These are phyloP conservation scores for Gymnocheta viridis DNA, from an alignment of 2,888 invertebrate species.

Conservation along the genomic window DNA sequence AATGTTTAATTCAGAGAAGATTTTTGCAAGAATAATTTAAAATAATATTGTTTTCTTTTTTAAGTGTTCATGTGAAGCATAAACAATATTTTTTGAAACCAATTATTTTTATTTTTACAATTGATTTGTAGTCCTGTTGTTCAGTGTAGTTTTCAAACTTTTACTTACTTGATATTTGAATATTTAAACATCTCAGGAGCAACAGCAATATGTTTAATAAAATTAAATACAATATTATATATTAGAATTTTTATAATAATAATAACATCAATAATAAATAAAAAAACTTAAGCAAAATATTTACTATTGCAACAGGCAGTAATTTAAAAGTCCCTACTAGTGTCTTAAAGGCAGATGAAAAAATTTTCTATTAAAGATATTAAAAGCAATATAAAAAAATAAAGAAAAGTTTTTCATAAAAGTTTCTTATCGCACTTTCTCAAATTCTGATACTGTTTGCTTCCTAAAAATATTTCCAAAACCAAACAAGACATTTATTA, in stretches of 20 bases:
- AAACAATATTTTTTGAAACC: too few species aligned
- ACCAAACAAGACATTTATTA: conserved; percentile 47
- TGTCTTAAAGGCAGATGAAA: conserved; percentile 20
- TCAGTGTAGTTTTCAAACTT: too few species aligned
- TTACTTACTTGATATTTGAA: too few species aligned
- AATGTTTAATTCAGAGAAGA: background rate
- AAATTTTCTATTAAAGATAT: background rate
- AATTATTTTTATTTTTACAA: too few species aligned
- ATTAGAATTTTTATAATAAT: background rate
- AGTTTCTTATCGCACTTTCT: background rate
- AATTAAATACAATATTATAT: too few species aligned
- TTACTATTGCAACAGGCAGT: background rate
- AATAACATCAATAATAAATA: background rate
- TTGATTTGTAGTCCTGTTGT: too few species aligned
- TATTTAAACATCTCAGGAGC: too few species aligned
- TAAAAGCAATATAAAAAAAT: conserved; percentile 4
- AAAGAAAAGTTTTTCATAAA: conserved; percentile 44
- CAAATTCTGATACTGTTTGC: background rate
- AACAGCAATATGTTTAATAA: background rate
- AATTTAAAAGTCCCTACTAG: too few species aligned
- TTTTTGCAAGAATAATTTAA: background rate
- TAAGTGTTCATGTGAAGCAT: too few species aligned
- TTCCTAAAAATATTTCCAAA: background rate
- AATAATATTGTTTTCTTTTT: background rate
- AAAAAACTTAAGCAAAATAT: background rate